Conservation (phyloP, 2,888 invertebrate genomes). For the Geophilus truncorum region DNA sequence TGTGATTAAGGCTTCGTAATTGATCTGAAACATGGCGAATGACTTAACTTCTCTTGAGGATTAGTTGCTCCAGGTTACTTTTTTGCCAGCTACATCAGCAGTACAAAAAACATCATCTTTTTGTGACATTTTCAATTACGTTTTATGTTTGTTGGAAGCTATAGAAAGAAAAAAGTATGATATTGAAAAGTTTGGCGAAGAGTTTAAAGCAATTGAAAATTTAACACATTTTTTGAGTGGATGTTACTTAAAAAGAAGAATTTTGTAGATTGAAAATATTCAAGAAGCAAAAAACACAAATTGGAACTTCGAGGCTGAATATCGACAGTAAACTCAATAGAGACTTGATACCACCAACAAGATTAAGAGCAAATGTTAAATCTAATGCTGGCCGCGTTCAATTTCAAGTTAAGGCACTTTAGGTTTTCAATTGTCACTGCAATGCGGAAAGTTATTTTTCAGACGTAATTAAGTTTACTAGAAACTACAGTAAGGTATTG, state of each 20-base stretch:
- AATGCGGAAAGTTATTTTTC: no score
- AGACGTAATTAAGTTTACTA: no score
- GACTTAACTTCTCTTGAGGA: background rate
- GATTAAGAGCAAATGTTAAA: no score
- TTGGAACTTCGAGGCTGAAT: no score
- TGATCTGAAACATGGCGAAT: background rate
- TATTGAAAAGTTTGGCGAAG: background rate
- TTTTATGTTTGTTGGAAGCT: background rate
- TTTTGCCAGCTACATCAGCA: background rate
- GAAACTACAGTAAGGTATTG: no score
- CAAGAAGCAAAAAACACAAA: no score
- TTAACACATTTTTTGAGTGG: background rate
- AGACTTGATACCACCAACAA: no score
- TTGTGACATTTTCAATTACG: conserved; percentile 18
- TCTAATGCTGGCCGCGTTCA: no score
- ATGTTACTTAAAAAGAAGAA: background rate
- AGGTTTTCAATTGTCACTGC: no score
- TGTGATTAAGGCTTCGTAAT: background rate
- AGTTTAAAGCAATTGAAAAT: background rate
- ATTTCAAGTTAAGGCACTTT: no score
- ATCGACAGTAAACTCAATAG: no score
- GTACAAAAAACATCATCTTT: background rate
- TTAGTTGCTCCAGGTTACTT: background rate
- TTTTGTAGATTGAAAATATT: no score
- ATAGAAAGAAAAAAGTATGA: background rate